Conservation (phyloP, 2,797 vertebrate genomes). For the Darevskia mixta region DNA sequence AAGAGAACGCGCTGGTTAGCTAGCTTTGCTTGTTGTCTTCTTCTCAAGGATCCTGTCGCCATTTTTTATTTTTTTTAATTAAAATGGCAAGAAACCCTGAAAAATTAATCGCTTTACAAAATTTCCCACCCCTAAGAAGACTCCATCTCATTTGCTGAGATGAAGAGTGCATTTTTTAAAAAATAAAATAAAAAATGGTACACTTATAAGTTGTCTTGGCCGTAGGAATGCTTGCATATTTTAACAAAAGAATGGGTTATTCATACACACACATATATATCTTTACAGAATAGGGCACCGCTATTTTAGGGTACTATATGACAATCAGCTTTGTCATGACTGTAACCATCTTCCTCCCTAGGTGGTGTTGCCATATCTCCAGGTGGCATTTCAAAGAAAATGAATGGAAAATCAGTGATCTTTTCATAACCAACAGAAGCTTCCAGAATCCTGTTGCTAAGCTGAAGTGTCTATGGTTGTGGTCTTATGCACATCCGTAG, state of each 20-base stretch:
- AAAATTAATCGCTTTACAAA: slow-evolving; percentile 7
- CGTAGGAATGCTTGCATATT: not conserved
- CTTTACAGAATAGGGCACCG: not conserved
- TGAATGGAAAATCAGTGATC: not conserved
- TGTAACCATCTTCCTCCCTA: not conserved
- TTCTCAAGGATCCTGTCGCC: slow-evolving; percentile 1
- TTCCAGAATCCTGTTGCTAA: not conserved
- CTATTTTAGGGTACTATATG: not conserved
- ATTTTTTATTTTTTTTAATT: not conserved
- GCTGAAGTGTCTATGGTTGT: not conserved
- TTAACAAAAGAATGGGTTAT: slow-evolving; percentile 32
- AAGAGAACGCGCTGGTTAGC: slow-evolving; percentile 47
- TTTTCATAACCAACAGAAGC: not conserved
- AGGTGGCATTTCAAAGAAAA: not conserved
- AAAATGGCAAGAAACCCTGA: not conserved
- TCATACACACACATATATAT: not conserved
- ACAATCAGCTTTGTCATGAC: not conserved
- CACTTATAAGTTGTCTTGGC: not conserved
- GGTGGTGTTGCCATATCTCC: not conserved
- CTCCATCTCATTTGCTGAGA: not conserved
- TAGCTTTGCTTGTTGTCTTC: slow-evolving; percentile 33
- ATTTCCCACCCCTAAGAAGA: not conserved
- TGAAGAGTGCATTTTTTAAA: not conserved
- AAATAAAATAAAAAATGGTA: not conserved
- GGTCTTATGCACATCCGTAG: not conserved